Conservation (phyloP, 1,140 invertebrate genomes). For the Drosophila ficusphila region DNA sequence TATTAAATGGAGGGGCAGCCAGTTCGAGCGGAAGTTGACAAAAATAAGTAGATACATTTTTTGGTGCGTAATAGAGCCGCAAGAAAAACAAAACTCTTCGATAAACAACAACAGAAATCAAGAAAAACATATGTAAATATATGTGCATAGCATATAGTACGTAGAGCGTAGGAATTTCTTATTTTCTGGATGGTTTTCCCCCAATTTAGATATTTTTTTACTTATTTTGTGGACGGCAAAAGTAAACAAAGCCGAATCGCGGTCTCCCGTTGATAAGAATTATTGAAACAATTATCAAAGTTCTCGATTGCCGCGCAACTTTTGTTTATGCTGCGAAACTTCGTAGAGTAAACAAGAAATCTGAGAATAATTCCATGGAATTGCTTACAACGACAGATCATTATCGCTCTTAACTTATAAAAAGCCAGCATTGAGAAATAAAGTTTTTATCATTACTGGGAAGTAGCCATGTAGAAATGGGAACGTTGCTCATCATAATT, state of each 20-base stretch:
- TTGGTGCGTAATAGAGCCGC: constrained; percentile 46
- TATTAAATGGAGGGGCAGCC: constrained; percentile 51
- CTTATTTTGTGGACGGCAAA: neutral
- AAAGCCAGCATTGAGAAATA: constrained; percentile 8
- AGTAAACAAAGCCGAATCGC: constrained; percentile 18
- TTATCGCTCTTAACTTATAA: constrained; percentile 3
- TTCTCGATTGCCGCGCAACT: constrained; percentile 17
- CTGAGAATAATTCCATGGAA: constrained; percentile 17
- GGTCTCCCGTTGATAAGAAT: constrained; percentile 26
- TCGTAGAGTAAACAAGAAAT: constrained; percentile 28
- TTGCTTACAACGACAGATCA: constrained; percentile 11
- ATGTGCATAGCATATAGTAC: constrained; percentile 38
- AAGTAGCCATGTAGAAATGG: neutral
- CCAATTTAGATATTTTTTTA: constrained; percentile 25
- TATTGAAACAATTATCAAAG: constrained; percentile 44
- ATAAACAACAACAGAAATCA: constrained; percentile 39
- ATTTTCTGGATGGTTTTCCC: constrained; percentile 9
- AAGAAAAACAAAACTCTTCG: constrained; percentile 43
- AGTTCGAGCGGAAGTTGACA: constrained; percentile 67
- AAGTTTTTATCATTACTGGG: constrained; percentile 17
- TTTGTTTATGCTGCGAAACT: constrained; percentile 38
- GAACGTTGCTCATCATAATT: neutral
- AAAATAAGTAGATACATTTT: constrained; percentile 53
- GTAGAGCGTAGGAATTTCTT: constrained; percentile 13
- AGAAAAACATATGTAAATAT: constrained; percentile 52